These are phyloP conservation scores for Todiramphus chloris DNA, from an alignment of 2,113 vertebrate species.

Conservation along the genomic window DNA sequence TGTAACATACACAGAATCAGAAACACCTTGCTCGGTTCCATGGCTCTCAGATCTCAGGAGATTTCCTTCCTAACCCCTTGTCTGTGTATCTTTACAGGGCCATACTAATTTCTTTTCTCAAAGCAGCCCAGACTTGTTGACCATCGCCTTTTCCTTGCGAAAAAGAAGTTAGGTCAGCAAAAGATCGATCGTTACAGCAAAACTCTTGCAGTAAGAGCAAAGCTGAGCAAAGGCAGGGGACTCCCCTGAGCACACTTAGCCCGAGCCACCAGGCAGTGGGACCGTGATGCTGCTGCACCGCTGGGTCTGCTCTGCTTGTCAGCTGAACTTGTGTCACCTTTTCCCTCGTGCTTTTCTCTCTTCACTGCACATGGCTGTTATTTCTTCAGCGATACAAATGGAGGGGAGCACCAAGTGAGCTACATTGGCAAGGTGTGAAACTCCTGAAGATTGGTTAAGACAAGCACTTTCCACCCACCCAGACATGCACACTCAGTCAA, in stretches of 20 bases:
- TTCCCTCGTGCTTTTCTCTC: not conserved
- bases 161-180: not conserved
- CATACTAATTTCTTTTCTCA: not conserved
- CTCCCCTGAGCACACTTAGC: accelerated
- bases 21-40: not conserved
- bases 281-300: not conserved
- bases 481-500: not conserved
- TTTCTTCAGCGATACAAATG: not conserved
- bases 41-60: not conserved
- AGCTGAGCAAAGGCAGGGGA: not conserved
- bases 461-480: accelerated
- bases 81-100: accelerated
- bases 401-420: not conserved
- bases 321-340: not conserved
- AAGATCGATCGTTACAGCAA: not conserved
- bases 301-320: not conserved
- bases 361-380: not conserved
- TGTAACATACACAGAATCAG: not conserved
- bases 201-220: not conserved
- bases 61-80: not conserved
- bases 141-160: not conserved
- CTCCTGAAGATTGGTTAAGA: not conserved
- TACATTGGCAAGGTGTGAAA: too few species aligned
- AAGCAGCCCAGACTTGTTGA: not conserved
- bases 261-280: accelerated